Base-by-base conservation (phyloP, 1,140 invertebrate species). In the Stenopsyche tienmushanensis region DNA sequence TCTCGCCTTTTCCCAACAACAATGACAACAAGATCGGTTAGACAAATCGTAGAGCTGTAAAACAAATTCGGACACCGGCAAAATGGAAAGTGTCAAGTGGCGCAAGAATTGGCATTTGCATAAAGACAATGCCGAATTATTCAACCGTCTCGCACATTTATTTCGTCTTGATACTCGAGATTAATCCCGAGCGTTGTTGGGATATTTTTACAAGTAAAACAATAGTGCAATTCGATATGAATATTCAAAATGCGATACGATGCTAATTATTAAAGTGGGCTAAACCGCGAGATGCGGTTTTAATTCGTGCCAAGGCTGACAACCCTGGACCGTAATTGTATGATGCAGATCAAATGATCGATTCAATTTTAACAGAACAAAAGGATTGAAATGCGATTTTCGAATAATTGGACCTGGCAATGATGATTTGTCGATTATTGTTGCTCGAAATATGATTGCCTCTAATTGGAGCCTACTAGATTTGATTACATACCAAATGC, bases 51-150 rank as follows among this genome's bases (percentile, higher is more conserved):
- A 3, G 39, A 20, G 24, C 15, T 44, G 13, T 29, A 15, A 47
- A 47, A 47, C 17, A 20, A 47, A 55, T 55, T 41, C 53, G 25
- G 21, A 55, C 18, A 18, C 18, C 5, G 10, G 21, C 53, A 55
- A 58, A 58, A 58, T 44, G 55, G 55, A 58, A 58, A 58, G 55
- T 58, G 55, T 58, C 18, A 45, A 34, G 41, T 24, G 41, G 17
- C 23, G 29, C 42, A 44, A 34, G 18, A 15, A 8, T 54, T 21
- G 47, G 21, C 39, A 58, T 58, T 58, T 58, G 23, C 18, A 58
- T 58, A 55, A 55, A 58, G 21, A 58, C 55, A 58, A 58, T 58
- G 24, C 52, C n/a, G n/a, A n/a, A n/a, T n/a, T 10, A 58, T 23
- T 15, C 42, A 55, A 55, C 39, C 34, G 13, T 1, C 53, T 34